Conservation (phyloP, 2,888 invertebrate species). For the Drosophila mayaguana region DNA sequence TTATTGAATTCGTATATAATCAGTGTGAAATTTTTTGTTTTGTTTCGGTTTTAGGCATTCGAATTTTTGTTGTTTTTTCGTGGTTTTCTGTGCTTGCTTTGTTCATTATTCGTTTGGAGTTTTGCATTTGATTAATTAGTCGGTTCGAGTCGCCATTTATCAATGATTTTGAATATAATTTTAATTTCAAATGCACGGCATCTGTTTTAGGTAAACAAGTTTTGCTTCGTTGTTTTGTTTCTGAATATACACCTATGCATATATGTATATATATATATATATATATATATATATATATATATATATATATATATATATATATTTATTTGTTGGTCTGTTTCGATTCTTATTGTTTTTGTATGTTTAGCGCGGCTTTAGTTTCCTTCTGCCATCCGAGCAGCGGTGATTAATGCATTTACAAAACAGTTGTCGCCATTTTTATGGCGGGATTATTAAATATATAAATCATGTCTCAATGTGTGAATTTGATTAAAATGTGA, state of each 20-base stretch:
- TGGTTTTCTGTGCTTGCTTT: slow-evolving; percentile 13
- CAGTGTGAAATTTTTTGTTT: slow-evolving; percentile 33
- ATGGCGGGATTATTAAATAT: slow-evolving; percentile 49
- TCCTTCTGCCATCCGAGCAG: slow-evolving; percentile 25
- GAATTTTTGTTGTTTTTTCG: slow-evolving; percentile 20
- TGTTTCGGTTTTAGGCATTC: slow-evolving; percentile 8
- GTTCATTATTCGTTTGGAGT: slow-evolving; percentile 37
- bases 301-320: neutral
- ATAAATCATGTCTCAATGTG: slow-evolving; percentile 66
- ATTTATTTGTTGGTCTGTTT: slow-evolving; percentile 24
- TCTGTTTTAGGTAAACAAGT: slow-evolving; percentile 69
- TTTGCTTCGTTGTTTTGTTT: slow-evolving; percentile 61
- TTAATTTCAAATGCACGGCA: slow-evolving; percentile 63
- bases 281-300: slow-evolving; percentile 7
- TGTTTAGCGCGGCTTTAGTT: slow-evolving; percentile 20
- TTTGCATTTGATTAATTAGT: slow-evolving; percentile 79
- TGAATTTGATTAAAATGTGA: slow-evolving; percentile 62
- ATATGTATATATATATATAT: slow-evolving; percentile 7
- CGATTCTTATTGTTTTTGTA: slow-evolving; percentile 44
- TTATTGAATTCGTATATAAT: slow-evolving; percentile 29
- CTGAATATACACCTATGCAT: slow-evolving; percentile 18
- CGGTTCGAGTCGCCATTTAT: slow-evolving; percentile 69
- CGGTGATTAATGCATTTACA: slow-evolving; percentile 77
- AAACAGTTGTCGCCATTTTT: slow-evolving; percentile 75
- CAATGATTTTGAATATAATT: slow-evolving; percentile 65